Evolutionary conservation across 1,140 invertebrate species (phyloP), one percentile per base, ranked within the genome.

Genomic region (Apis laboriosa): DNA sequence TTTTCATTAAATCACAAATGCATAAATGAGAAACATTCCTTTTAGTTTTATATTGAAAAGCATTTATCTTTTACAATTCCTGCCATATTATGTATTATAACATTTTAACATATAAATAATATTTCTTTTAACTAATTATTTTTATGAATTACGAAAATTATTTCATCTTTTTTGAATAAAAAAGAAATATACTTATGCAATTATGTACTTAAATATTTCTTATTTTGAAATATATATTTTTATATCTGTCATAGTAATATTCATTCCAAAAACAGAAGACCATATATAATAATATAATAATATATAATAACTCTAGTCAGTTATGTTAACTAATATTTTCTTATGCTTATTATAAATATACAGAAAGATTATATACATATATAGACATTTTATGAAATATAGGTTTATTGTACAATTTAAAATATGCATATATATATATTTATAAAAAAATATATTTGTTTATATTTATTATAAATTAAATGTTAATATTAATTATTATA

Each of bases 21-120:
- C 19, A 64, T 63, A 64, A 51, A 13, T 12, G 49, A 43, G 17
- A 11, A 11, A 63, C 58, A 43, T 63, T 43, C 34, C 34, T 43
- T 43, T 43, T 7, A 43, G 5, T 43, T 43, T 28, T 63, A 9
- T 43, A 21, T 28, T 60, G n/a, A 34, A 9, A 74, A 66, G 21
- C 28, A 64, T 64, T 63, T 80, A 72, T 64, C 28, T 49, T 55
- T 63, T 80, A 13, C 15, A 24, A 53, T 67, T 81, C 53, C 72
- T 81, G 63, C 63, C 63, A 51, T 58, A 8, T 67, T 67, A 76
- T n/a, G 70, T 74, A 80, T 80, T 74, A 64, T 55, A 74, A 11
- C 53, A 12, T 75, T 74, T 56, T 80, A 43, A 49, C 17, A 67
- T 56, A 3, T 21, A 56, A 73, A 7, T 43, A 0, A 60, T 19